Conservation (phyloP, 2,888 invertebrate genomes). For the Andrena trimmerana region DNA sequence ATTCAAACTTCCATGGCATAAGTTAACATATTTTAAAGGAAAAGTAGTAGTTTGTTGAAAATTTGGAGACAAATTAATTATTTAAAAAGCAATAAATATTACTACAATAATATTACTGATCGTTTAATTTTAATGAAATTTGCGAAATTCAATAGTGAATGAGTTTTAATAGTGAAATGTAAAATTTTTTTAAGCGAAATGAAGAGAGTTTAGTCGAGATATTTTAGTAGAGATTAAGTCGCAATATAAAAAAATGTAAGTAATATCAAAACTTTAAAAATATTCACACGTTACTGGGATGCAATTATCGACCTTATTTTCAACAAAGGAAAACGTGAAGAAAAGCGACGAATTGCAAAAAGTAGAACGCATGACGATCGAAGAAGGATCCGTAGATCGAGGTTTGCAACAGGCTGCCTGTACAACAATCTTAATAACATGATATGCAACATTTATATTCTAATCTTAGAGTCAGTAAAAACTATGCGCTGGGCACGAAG, state of each 20-base stretch:
- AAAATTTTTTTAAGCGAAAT: neutral
- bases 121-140: neutral
- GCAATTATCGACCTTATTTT: neutral
- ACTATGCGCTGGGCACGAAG: conserved; percentile 84
- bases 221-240: neutral
- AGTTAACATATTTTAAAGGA: too few relatives aligned
- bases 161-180: neutral
- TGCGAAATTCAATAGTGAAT: neutral
- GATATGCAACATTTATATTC: conserved; percentile 85
- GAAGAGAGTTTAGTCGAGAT: too few relatives aligned
- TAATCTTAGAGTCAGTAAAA: conserved; percentile 83
- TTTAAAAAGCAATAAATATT: neutral
- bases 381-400: conserved; percentile 71
- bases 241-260: neutral
- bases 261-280: neutral
- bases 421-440: conserved; percentile 85
- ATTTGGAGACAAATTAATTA: neutral
- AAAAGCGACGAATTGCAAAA: conserved; percentile 5
- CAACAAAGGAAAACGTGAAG: conserved; percentile 28
- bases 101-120: neutral
- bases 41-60: neutral
- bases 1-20: too few relatives aligned
- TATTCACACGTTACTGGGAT: neutral
- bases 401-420: conserved; percentile 81
- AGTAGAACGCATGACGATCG: neutral